A percentile compares a stretch with the other conserved stretches of the same genome.
These are phyloP conservation scores for Eulemur rufifrons DNA, from an alignment of 2,113 vertebrate genomes.

Conservation along the genomic window DNA sequence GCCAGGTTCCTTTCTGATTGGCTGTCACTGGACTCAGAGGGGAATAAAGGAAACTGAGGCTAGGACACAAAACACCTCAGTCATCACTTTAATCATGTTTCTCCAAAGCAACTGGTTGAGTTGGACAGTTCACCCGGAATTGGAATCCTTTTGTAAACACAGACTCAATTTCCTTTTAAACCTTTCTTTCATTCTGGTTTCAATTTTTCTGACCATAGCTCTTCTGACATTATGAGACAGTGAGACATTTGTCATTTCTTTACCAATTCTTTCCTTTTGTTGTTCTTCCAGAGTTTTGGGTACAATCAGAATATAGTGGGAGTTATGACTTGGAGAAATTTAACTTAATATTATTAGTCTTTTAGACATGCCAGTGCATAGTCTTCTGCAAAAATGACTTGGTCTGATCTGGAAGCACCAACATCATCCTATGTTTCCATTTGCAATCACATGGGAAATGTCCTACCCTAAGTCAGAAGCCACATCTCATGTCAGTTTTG, in stretches of 20 bases:
- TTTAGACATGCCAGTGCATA: background rate
- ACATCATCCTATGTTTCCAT: background rate
- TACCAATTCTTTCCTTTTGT: conserved; percentile 69
- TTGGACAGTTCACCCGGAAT: conserved; percentile 72
- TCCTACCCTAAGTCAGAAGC: background rate
- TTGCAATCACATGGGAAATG: background rate
- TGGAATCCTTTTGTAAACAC: conserved; percentile 76
- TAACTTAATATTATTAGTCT: background rate
- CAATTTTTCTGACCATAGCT: conserved; percentile 68
- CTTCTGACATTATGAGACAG: conserved; percentile 63
- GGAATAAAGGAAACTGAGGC: conserved; percentile 79
- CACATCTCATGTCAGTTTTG: background rate
- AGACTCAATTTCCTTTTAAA: conserved; percentile 74
- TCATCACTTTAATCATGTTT: conserved; percentile 78
- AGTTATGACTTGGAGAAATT: background rate
- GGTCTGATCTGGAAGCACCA: background rate
- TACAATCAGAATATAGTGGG: conserved; percentile 13
- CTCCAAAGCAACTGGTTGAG: conserved; percentile 72
- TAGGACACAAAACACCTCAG: conserved; percentile 76
- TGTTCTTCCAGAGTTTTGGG: conserved; percentile 55
- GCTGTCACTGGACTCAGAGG: conserved; percentile 70
- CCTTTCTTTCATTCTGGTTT: conserved; percentile 75
- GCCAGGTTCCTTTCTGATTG: conserved; percentile 76
- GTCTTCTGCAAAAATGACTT: conserved; percentile 3
- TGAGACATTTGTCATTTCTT: conserved; percentile 77